Base-by-base conservation (phyloP, 2,113 vertebrate species). In the Dromas ardeola region DNA sequence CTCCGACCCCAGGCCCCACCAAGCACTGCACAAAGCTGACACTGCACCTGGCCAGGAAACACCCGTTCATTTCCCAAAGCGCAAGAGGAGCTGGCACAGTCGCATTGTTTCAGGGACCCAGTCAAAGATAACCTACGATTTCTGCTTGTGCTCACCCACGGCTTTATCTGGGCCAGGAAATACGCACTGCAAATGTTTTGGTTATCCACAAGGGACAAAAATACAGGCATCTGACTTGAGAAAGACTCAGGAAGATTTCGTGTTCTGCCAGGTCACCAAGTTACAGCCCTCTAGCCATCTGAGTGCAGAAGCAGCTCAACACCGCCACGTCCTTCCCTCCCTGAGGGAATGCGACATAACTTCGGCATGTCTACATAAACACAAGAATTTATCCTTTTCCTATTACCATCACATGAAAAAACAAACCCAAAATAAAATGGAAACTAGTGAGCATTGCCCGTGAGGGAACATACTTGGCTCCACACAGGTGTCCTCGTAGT, bases 401-500 rank as follows among this genome's bases (percentile, higher is more conserved):
- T 80, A 13, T 40, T 47, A 34, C 15, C 43, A 7, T 15, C 45
- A 76, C 2, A 0, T 16, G 43, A 73, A 52, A 9, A 74, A 55
- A 76, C 15, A 74, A 81, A 45, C 3, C 5, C 49, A 38, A 70
- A 67, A 16, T 16, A 81, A 77, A 70, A 69, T 38, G 40, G 38
- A 69, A 20, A 53, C 6, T 66, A 55, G 69, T 8, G 32, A 85
- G 56, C 27, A 36, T 12, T 47, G 79, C 17, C 63, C 72, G 23
- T 45, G 23, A 10, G 14, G 32, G 72, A 43, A 92, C 98, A 3
- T 98, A 98, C 98, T 97, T 97, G 98, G 95, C 70, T 96, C 52
- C 74, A 98, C 53, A 6, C 98, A 98, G 56, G 90, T 49, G 18
- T 96, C 96, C 65, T 98, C 86, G 7, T 98, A 98, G 93, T 98